These are phyloP conservation scores for Ips nitidus DNA, from an alignment of 1,140 invertebrate species.

Conservation along the genomic window DNA sequence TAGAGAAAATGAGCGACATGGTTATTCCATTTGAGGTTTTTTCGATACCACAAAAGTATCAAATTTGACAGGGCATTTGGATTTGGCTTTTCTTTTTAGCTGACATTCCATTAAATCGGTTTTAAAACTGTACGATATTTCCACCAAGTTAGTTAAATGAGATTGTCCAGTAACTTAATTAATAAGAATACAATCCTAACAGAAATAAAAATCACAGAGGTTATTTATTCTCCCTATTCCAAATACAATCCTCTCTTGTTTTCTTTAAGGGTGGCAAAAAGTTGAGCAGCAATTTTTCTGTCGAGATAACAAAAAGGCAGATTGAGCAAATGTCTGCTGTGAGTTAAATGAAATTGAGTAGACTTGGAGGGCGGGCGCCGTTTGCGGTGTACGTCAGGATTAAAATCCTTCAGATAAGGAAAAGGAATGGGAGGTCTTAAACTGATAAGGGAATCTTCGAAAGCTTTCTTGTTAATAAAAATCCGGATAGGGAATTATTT, in stretches of 20 bases:
- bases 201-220: too few relatives aligned
- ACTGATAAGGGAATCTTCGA: conserved; percentile 16
- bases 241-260: conserved; percentile 8
- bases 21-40: too few relatives aligned
- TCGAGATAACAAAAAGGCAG: conserved; percentile 37
- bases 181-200: too few relatives aligned
- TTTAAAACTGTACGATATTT: too few relatives aligned
- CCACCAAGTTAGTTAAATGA: too few relatives aligned
- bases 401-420: conserved; percentile 31
- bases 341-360: conserved; percentile 36
- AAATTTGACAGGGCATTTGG: too few relatives aligned
- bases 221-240: too few relatives aligned
- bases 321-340: conserved; percentile 34
- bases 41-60: too few relatives aligned
- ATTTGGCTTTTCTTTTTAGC: too few relatives aligned
- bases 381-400: conserved; percentile 35
- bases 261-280: conserved; percentile 24
- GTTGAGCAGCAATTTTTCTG: conserved; percentile 34
- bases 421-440: conserved; percentile 14
- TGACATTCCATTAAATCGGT: too few relatives aligned
- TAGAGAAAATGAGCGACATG: too few relatives aligned
- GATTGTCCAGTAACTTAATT: too few relatives aligned
- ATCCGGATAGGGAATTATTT: conserved; percentile 8
- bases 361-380: conserved; percentile 25
- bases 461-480: conserved; percentile 20